These are phyloP conservation scores for Andrena bicolor DNA, from an alignment of 2,888 invertebrate species.

Conservation along the genomic window DNA sequence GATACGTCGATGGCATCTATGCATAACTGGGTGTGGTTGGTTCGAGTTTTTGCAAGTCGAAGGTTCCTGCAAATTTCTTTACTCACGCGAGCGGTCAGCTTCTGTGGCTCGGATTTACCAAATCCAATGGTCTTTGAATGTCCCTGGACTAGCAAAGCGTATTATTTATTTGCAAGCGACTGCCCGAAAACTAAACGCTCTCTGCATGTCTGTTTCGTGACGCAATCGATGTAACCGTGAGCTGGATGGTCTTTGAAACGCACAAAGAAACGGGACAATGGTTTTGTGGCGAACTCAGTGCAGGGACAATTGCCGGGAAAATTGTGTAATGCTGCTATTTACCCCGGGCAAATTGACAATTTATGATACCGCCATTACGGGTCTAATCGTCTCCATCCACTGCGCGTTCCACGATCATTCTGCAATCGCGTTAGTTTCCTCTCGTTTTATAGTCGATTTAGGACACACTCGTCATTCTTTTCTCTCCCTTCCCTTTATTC, in stretches of 20 bases:
- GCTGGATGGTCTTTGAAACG: slow-evolving; percentile 19
- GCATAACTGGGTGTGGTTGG: too few relatives aligned
- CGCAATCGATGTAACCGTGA: slow-evolving; percentile 13
- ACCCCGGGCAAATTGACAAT: slow-evolving; percentile 45
- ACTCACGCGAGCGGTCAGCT: too few relatives aligned
- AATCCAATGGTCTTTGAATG: too few relatives aligned
- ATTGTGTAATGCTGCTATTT: slow-evolving; percentile 42
- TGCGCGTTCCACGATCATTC: slow-evolving; percentile 17
- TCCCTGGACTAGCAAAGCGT: background rate
- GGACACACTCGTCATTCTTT: background rate
- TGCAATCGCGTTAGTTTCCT: background rate
- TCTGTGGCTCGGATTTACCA: too few relatives aligned
- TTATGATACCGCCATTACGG: slow-evolving; percentile 39
- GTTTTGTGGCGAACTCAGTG: background rate
- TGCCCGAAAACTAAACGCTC: slow-evolving; percentile 4
- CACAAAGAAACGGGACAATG: slow-evolving; percentile 22
- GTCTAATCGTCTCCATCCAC: slow-evolving; percentile 33
- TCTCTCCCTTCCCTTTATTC: background rate
- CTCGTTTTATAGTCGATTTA: slow-evolving; percentile 4
- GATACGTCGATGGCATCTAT: too few relatives aligned
- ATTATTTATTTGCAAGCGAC: slow-evolving; percentile 20
- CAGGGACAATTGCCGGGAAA: slow-evolving; percentile 37
- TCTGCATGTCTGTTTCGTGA: background rate
- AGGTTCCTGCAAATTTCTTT: too few relatives aligned
- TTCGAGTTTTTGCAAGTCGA: too few relatives aligned